These are phyloP conservation scores for Platalea minor DNA, from an alignment of 2,797 vertebrate species.

Conservation along the genomic window DNA sequence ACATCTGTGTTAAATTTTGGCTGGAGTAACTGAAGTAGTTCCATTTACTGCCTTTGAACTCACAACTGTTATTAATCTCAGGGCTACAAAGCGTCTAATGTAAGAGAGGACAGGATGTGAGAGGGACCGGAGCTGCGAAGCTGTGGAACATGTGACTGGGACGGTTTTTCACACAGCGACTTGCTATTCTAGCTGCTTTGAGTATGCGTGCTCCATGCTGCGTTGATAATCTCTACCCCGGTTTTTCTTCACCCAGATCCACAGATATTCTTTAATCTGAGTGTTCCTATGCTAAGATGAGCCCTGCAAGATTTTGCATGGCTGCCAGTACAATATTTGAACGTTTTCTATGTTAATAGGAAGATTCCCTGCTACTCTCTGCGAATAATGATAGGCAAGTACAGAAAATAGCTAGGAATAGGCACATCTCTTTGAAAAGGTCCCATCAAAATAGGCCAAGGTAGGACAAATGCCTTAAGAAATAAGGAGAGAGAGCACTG, in stretches of 20 bases:
- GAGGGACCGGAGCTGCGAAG: not conserved
- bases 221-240: fast-evolving
- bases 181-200: not conserved
- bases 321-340: not conserved
- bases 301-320: not conserved
- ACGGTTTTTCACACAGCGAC: not conserved
- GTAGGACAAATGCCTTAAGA: not conserved
- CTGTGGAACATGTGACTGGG: not conserved
- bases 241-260: not conserved
- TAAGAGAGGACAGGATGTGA: constrained; percentile 44
- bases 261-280: not conserved
- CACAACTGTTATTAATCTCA: constrained; percentile 16
- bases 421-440: not conserved
- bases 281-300: not conserved
- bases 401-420: not conserved
- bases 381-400: not conserved
- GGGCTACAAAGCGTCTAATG: not conserved
- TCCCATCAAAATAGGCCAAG: not conserved
- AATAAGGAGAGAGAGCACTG: not conserved
- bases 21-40: constrained; percentile 4
- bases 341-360: not conserved
- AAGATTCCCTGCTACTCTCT: not conserved
- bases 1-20: constrained; percentile 11
- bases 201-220: fast-evolving
- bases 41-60: constrained; percentile 30